phyloP scores from a whole-genome alignment of 2,888 invertebrate species.

The Alcis repandata region DNA sequence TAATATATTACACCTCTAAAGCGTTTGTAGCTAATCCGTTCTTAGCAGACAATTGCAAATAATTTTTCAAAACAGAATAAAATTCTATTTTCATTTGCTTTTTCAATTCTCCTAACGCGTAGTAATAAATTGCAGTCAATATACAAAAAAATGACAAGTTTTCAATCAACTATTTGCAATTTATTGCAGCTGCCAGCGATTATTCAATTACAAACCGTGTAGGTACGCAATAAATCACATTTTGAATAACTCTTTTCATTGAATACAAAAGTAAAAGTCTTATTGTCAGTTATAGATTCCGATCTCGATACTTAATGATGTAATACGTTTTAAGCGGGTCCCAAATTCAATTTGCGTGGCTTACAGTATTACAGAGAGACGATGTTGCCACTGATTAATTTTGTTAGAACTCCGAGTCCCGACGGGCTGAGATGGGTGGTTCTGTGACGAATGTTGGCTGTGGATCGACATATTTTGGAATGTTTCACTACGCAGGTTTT shows the following conservation, averaged over 20 bases:
- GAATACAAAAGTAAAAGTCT: conserved; percentile 1
- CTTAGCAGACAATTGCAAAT: too few species aligned
- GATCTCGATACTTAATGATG: conserved; percentile 31
- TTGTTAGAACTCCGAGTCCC: conserved; percentile 46
- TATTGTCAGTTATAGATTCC: conserved; percentile 11
- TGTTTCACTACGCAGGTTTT: too few species aligned
- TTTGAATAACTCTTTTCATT: conserved; percentile 7
- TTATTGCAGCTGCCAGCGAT: too few species aligned
- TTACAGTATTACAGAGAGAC: conserved; percentile 52
- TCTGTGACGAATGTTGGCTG: conserved; percentile 6
- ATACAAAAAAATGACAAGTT: too few species aligned
- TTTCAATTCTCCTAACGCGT: too few species aligned
- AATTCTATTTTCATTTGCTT: too few species aligned
- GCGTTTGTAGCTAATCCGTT: too few species aligned
- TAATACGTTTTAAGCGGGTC: conserved; percentile 41
- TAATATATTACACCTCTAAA: too few species aligned
- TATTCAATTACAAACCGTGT: too few species aligned
- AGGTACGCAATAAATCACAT: background rate
- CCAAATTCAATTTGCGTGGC: conserved; percentile 59
- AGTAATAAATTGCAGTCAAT: too few species aligned
- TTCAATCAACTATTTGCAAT: too few species aligned
- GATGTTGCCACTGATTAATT: conserved; percentile 57
- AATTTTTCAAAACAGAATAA: too few species aligned
- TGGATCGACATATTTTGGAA: background rate
- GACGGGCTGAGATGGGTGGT: conserved; percentile 29